A percentile compares a stretch with the other conserved stretches of the same genome.
Evolutionary conservation across 2,888 invertebrate genomes (phyloP).

Genomic region (Pardosa pseudoannulata): DNA sequence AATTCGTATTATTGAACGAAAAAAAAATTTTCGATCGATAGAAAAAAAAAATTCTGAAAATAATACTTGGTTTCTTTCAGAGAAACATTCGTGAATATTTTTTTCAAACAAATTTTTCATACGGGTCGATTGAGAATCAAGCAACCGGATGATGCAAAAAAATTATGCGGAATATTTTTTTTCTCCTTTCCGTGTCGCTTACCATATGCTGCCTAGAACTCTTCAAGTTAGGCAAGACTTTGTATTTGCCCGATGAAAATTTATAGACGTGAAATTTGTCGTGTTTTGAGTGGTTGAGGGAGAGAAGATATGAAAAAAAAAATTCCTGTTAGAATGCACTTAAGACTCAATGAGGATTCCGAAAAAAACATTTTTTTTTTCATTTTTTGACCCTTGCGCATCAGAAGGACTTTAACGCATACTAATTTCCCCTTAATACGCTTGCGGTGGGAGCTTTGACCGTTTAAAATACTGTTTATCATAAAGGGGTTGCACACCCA

Average conservation of each 20-base stretch:
- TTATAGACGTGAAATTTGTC: constrained; percentile 3
- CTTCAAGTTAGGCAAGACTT: constrained; percentile 56
- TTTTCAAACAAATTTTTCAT: constrained; percentile 25
- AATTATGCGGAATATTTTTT: constrained; percentile 31
- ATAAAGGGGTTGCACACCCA: constrained; percentile 9
- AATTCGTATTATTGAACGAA: constrained; percentile 44
- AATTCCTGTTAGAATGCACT: neutral
- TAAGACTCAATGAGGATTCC: neutral
- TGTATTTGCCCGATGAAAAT: constrained; percentile 62
- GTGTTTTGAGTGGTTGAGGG: neutral
- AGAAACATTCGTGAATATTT: constrained; percentile 39
- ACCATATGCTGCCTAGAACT: constrained; percentile 57
- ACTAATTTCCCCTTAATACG: neutral
- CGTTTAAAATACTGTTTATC: constrained; percentile 28
- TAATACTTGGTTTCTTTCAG: constrained; percentile 24
- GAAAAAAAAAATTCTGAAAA: constrained; percentile 22
- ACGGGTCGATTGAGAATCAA: constrained; percentile 33
- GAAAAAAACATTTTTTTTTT: neutral
- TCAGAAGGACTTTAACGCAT: neutral
- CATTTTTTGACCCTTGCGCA: neutral
- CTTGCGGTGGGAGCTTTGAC: constrained; percentile 48
- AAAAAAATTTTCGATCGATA: constrained; percentile 37
- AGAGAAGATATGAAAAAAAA: too few species aligned
- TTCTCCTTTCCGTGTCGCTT: constrained; percentile 31
- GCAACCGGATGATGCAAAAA: constrained; percentile 26